Evolutionary conservation across 30 jellyfish, hydroid and myxozoan species (phyloP), one percentile per base, ranked within the genome.

Genomic region (Pelagia noctiluca): DNA sequence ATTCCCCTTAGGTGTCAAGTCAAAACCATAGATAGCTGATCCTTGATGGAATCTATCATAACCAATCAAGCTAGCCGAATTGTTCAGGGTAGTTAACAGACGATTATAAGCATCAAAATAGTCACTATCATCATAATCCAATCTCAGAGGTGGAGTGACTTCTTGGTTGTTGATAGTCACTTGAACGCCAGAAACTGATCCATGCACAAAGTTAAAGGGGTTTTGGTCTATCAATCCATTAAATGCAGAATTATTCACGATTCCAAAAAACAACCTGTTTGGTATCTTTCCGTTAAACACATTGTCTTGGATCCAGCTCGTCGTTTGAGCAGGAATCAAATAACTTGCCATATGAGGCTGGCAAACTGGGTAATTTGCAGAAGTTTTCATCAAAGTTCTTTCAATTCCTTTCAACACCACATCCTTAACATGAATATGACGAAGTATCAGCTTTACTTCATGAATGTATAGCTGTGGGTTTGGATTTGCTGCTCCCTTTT

Each of bases 1-100:
- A 47, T 72, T 72, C 3, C 84, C 84, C 35, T 72, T 72, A 3
- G 84, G 72, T 0, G 72, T 72, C n/a, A 47, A 47, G 3, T 72
- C 84, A 38, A 72, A 72, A 1, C 71, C 84, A 72, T 72, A 72
- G 29, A 72, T 72, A 11, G 84, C n/a, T 13, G 50, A 37, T 72
- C 84, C 84, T 72, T 72, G 72, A 0, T 49, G 28, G 50, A 37
- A 72, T 2, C 22, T 23, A 47, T 42, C 26, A 52, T 29, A 72
- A n/a, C 21, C 21, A 0, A 72, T 42, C 33, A 37, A 52, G 26
- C 48, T 42, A 1, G 84, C 52, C 8, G 18, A 19, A 29, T n/a
- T 72, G 33, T 49, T 49, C 21, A 72, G 46, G 24, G 38, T 64
- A 16, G 85, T 16, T 12, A 64, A 7, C 61, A 79, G 25, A 21